These are phyloP conservation scores for Sparidentex hasta DNA, from an alignment of 2,797 vertebrate species.

Conservation along the genomic window DNA sequence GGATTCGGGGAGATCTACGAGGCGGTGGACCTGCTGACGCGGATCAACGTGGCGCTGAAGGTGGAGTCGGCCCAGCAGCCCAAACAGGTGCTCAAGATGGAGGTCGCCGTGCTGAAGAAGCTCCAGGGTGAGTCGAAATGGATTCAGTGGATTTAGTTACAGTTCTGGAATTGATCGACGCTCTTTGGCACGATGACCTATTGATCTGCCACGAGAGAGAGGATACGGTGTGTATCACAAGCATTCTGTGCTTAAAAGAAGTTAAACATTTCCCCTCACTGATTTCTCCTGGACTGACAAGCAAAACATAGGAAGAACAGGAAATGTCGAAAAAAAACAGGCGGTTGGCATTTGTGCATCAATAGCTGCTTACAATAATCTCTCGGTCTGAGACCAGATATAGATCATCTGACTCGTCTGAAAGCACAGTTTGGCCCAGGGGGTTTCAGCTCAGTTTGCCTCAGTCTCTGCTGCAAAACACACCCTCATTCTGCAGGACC, in stretches of 20 bases:
- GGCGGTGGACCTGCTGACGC: slow-evolving; percentile 94
- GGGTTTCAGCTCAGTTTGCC: slow-evolving; percentile 28
- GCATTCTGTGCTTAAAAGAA: slow-evolving; percentile 1
- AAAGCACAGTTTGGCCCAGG: slow-evolving; percentile 26
- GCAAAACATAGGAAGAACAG: not conserved
- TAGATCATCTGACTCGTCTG: slow-evolving; percentile 53
- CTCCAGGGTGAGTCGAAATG: slow-evolving; percentile 92
- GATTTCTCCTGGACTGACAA: not conserved
- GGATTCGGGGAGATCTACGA: slow-evolving; percentile 99
- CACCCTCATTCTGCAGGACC: not conserved
- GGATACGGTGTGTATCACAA: slow-evolving; percentile 1
- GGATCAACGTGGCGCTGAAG: slow-evolving; percentile 96
- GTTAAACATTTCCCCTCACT: slow-evolving; percentile 3
- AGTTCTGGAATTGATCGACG: slow-evolving; percentile 40
- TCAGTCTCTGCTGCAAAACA: slow-evolving; percentile 16
- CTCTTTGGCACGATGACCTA: slow-evolving; percentile 29
- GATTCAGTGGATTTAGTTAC: slow-evolving; percentile 54
- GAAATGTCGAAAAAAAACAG: slow-evolving; percentile 29
- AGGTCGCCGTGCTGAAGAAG: slow-evolving; percentile 98
- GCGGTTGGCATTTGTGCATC: not conserved
- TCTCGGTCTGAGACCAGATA: slow-evolving; percentile 43
- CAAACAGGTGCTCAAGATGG: slow-evolving; percentile 99
- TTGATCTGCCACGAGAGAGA: slow-evolving; percentile 10
- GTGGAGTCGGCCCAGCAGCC: slow-evolving; percentile 99
- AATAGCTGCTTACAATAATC: slow-evolving; percentile 4